phyloP scores from a whole-genome alignment of 1,140 invertebrate genomes.

The Pseudomyrmex gracilis region DNA sequence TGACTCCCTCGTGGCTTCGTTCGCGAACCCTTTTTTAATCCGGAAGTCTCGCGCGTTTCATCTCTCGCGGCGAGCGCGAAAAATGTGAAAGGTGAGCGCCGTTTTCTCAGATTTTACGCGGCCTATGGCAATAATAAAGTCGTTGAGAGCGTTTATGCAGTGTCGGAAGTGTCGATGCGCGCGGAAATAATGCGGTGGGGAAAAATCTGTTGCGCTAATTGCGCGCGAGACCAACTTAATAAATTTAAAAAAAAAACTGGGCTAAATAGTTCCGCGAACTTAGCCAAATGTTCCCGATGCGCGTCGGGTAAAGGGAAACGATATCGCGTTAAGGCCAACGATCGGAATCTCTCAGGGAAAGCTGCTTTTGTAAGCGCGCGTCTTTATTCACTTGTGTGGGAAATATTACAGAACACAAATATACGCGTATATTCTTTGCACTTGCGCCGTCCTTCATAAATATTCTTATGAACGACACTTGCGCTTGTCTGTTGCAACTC shows the following conservation, averaged over 20 bases:
- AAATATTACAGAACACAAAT: neutral
- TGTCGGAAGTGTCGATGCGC: constrained; percentile 46
- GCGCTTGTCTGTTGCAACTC: neutral
- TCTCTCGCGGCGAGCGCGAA: constrained; percentile 29
- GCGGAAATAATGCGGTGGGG: neutral
- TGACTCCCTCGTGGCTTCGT: constrained; percentile 19
- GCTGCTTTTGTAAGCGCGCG: neutral
- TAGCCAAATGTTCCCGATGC: neutral
- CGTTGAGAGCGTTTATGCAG: neutral
- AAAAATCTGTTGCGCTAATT: constrained; percentile 34
- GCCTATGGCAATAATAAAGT: constrained; percentile 15
- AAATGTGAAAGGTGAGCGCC: constrained; percentile 49
- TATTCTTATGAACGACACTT: constrained; percentile 17
- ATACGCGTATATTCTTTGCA: neutral
- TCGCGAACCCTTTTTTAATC: constrained; percentile 42
- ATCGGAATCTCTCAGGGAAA: constrained; percentile 10
- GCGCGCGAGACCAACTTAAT: neutral
- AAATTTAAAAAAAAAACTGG: constrained; percentile 49
- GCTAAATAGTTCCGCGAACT: constrained; percentile 33
- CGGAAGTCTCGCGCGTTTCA: constrained; percentile 30
- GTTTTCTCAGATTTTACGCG: constrained; percentile 44
- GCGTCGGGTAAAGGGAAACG: neutral
- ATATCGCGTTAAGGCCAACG: neutral
- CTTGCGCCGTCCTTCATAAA: neutral
- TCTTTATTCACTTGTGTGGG: constrained; percentile 16